phyloP scores from a whole-genome alignment of 2,888 invertebrate species.

The Amphipyra tragopoginis region DNA sequence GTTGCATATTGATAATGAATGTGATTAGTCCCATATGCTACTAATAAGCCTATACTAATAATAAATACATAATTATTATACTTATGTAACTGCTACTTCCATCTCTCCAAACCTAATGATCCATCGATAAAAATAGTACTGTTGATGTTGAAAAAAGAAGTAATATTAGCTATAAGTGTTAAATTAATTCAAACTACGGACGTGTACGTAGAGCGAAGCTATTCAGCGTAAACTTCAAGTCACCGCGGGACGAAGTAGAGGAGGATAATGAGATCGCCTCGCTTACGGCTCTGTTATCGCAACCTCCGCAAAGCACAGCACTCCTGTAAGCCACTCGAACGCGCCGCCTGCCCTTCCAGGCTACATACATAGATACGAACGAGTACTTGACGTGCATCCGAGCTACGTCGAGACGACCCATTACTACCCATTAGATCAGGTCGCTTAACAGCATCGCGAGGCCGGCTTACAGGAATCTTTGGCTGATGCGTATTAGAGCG shows the following conservation, averaged over 20 bases:
- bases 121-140: conserved; percentile 10
- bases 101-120: neutral
- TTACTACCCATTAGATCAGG: too few relatives aligned
- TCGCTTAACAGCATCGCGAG: too few relatives aligned
- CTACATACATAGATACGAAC: too few relatives aligned
- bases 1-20: neutral
- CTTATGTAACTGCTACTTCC: too few relatives aligned
- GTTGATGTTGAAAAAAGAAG: too few relatives aligned
- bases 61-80: neutral
- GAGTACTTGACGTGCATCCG: too few relatives aligned
- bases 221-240: conserved; percentile 20
- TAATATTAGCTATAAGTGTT: neutral
- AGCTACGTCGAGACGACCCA: too few relatives aligned
- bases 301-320: conserved; percentile 4
- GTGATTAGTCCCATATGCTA: neutral
- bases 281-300: neutral
- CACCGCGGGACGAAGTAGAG: conserved; percentile 11
- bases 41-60: neutral
- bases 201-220: conserved; percentile 50
- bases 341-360: neutral
- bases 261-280: neutral
- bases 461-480: too few relatives aligned
- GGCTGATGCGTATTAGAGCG: too few relatives aligned
- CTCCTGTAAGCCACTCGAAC: conserved; percentile 30
- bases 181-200: conserved; percentile 43